Percentiles rank a stretch among this genome's conserved stretches.
phyloP scores from a whole-genome alignment of 2,797 vertebrate species.

The Aeoliscus strigatus region DNA sequence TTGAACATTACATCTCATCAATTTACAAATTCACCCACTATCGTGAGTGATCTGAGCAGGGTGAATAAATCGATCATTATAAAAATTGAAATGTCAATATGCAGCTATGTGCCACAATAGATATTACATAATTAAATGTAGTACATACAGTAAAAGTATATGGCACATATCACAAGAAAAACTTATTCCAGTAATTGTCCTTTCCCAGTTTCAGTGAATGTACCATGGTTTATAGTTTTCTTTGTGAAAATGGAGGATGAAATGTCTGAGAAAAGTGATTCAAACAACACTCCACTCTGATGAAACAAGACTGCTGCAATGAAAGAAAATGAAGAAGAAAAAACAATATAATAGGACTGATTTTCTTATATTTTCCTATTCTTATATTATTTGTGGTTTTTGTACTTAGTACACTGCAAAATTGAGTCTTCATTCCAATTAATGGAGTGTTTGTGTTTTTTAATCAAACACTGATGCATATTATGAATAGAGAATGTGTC shows the following conservation, averaged over 20 bases:
- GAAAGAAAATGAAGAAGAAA: too few relatives aligned
- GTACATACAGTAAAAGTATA: constrained; percentile 13
- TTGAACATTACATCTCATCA: constrained; percentile 18
- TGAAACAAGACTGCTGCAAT: constrained; percentile 62
- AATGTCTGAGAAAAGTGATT: constrained; percentile 64
- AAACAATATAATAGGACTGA: too few relatives aligned
- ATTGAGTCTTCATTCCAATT: too few relatives aligned
- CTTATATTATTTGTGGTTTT: too few relatives aligned
- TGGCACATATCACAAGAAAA: constrained; percentile 1
- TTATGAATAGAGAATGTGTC: constrained; percentile 1
- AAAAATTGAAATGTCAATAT: constrained; percentile 1
- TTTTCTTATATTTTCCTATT: too few relatives aligned
- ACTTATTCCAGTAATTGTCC: constrained; percentile 1
- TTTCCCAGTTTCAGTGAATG: constrained; percentile 18
- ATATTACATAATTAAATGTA: constrained; percentile 9
- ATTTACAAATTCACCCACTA: not conserved
- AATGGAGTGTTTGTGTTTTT: not conserved
- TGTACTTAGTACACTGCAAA: too few relatives aligned
- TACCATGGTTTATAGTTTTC: constrained; percentile 26
- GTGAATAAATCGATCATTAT: too few relatives aligned
- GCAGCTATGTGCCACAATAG: constrained; percentile 10
- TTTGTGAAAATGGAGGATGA: constrained; percentile 41
- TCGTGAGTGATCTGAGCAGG: constrained; percentile 1
- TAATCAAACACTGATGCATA: constrained; percentile 9
- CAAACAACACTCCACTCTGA: constrained; percentile 57